A percentile compares a stretch with the other conserved stretches of the same genome.
phyloP scores from a whole-genome alignment of 2,888 invertebrate genomes.

The Agrotis segetum region DNA sequence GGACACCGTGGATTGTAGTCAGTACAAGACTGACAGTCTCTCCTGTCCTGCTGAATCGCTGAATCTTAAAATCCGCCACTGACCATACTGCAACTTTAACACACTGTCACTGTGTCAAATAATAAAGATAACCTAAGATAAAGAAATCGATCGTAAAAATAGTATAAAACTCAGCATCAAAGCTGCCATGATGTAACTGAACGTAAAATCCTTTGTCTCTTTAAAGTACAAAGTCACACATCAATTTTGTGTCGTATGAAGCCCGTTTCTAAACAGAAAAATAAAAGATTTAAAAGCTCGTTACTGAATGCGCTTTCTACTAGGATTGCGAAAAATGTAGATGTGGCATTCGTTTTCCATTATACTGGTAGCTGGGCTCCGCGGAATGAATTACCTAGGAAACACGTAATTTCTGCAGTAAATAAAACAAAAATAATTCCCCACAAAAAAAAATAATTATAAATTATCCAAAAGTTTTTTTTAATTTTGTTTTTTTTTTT shows the following conservation, averaged over 20 bases:
- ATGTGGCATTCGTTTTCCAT: conserved; percentile 2
- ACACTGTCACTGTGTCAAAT: background rate
- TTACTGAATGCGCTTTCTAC: conserved; percentile 32
- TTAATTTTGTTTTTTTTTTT: too few relatives aligned
- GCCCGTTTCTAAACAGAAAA: conserved; percentile 29
- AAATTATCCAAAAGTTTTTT: too few relatives aligned
- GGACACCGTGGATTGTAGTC: too few relatives aligned
- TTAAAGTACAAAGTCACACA: conserved; percentile 19
- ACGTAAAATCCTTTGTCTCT: background rate
- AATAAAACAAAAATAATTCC: too few relatives aligned
- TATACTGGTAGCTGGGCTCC: too few relatives aligned
- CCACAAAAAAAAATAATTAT: too few relatives aligned
- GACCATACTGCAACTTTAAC: too few relatives aligned
- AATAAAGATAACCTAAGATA: background rate
- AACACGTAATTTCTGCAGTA: too few relatives aligned
- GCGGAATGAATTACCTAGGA: too few relatives aligned
- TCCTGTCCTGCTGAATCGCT: too few relatives aligned
- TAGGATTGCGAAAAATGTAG: background rate
- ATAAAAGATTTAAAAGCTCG: conserved; percentile 53
- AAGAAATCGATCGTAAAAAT: background rate
- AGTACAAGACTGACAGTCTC: too few relatives aligned
- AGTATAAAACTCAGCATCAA: background rate
- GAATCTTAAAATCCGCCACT: too few relatives aligned
- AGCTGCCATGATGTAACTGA: background rate
- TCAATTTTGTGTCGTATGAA: conserved; percentile 9